These are phyloP conservation scores for Leistus spinibarbis DNA, from an alignment of 2,888 invertebrate genomes.

Conservation along the genomic window DNA sequence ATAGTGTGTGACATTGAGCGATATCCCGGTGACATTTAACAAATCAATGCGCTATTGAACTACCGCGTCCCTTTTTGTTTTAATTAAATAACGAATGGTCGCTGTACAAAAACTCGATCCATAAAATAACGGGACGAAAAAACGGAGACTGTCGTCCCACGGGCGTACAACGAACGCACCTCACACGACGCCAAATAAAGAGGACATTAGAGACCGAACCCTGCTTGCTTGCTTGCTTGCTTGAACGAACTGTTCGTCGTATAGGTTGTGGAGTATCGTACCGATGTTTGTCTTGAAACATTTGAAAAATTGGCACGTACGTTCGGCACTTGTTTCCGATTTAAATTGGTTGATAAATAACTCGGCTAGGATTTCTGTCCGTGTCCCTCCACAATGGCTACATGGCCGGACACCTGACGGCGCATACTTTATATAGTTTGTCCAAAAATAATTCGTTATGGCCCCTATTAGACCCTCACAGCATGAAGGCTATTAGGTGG, in stretches of 20 bases:
- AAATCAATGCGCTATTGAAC: constrained; percentile 37
- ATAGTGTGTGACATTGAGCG: constrained; percentile 26
- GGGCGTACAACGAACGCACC: constrained; percentile 32
- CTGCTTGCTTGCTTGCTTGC: not conserved
- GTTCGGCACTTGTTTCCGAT: constrained; percentile 47
- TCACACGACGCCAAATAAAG: constrained; percentile 23
- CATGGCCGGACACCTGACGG: constrained; percentile 46
- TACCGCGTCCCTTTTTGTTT: constrained; percentile 35
- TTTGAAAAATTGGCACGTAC: constrained; percentile 54
- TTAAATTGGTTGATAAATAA: constrained; percentile 48
- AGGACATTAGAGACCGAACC: not conserved
- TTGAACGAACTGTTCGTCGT: too few relatives aligned
- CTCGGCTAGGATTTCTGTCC: constrained; percentile 44
- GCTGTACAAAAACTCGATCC: constrained; percentile 31
- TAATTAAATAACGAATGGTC: constrained; percentile 39
- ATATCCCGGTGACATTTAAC: constrained; percentile 37
- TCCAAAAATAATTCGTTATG: too few relatives aligned
- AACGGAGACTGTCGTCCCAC: constrained; percentile 24
- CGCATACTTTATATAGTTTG: constrained; percentile 42
- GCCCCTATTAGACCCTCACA: too few relatives aligned
- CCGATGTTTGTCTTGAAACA: constrained; percentile 41
- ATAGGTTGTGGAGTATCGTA: not conserved
- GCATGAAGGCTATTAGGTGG: too few relatives aligned
- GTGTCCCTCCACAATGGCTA: constrained; percentile 43
- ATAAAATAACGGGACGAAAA: constrained; percentile 35